These are phyloP conservation scores for Ascidia mentula DNA, from an alignment of 23 tunicate species.

Conservation along the genomic window DNA sequence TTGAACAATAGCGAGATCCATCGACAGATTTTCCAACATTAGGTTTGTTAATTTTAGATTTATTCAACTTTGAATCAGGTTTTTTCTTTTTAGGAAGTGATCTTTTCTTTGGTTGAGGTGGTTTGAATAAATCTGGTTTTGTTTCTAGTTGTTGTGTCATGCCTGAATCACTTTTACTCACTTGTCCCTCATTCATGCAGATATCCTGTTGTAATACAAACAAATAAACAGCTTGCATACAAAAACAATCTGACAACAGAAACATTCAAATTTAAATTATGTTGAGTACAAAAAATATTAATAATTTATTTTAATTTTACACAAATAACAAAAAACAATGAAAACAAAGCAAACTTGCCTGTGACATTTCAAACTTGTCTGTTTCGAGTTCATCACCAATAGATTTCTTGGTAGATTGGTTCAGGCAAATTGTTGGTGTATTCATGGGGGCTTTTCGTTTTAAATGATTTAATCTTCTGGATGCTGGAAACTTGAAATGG, in stretches of 20 bases:
- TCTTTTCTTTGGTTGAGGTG: slow-evolving; percentile 10
- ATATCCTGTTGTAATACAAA: no score
- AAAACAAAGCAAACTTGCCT: not conserved
- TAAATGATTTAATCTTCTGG: not conserved
- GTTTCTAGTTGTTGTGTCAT: not conserved
- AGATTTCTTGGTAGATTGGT: not conserved
- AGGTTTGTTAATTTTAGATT: not conserved
- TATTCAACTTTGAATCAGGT: not conserved
- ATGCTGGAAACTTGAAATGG: not conserved
- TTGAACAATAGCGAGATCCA: slow-evolving; percentile 14
- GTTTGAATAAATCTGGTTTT: not conserved
- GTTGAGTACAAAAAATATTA: not conserved
- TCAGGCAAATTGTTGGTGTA: slow-evolving; percentile 43
- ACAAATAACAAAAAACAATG: not conserved
- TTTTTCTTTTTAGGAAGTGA: slow-evolving; percentile 10
- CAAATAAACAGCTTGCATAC: no score
- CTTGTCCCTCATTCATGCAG: no score
- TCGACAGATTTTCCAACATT: not conserved
- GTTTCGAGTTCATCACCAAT: not conserved
- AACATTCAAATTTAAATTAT: no score
- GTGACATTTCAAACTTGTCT: slow-evolving; percentile 20
- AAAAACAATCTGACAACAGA: no score
- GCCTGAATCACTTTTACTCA: no score
- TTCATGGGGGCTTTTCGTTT: slow-evolving; percentile 34
- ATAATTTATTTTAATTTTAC: not conserved